Percentiles rank a stretch among this genome's conserved stretches.
Conservation (phyloP, 1,140 invertebrate species). For the Odontomachus brunneus region DNA sequence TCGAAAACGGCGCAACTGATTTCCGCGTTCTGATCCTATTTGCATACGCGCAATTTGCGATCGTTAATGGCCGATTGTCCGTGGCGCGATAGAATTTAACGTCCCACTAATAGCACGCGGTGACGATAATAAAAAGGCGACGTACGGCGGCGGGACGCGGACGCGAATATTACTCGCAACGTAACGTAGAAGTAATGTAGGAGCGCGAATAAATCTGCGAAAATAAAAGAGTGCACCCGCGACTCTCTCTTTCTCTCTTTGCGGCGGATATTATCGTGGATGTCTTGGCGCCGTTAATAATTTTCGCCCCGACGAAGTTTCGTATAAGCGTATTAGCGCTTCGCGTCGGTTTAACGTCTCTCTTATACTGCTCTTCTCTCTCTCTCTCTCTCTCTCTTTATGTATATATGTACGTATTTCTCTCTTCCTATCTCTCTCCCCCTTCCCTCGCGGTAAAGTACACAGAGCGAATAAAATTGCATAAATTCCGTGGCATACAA, state of each 20-base stretch:
- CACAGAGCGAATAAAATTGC: conserved; percentile 2
- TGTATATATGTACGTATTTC: no score
- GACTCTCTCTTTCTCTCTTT: no score
- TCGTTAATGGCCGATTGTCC: conserved; percentile 36
- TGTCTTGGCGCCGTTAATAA: conserved; percentile 12
- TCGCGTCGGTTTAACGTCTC: conserved; percentile 1
- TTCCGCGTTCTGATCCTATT: conserved; percentile 23
- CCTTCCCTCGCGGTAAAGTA: no score
- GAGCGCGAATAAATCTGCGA: not conserved
- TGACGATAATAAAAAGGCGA: conserved; percentile 6
- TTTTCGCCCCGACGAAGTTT: not conserved
- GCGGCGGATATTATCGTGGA: not conserved
- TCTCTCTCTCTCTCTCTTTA: no score
- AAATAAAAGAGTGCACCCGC: not conserved
- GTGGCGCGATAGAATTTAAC: conserved; percentile 35
- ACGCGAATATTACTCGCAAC: not conserved
- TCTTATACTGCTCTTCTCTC: not conserved
- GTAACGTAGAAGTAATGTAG: no score
- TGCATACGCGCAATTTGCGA: conserved; percentile 24
- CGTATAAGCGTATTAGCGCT: not conserved
- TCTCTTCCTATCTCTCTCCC: no score
- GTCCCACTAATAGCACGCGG: conserved; percentile 1
- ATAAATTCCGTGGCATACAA: not conserved
- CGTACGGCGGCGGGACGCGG: no score
- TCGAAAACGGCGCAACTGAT: conserved; percentile 18